These are phyloP conservation scores for Sterna hirundo DNA, from an alignment of 2,113 vertebrate genomes.

Conservation along the genomic window DNA sequence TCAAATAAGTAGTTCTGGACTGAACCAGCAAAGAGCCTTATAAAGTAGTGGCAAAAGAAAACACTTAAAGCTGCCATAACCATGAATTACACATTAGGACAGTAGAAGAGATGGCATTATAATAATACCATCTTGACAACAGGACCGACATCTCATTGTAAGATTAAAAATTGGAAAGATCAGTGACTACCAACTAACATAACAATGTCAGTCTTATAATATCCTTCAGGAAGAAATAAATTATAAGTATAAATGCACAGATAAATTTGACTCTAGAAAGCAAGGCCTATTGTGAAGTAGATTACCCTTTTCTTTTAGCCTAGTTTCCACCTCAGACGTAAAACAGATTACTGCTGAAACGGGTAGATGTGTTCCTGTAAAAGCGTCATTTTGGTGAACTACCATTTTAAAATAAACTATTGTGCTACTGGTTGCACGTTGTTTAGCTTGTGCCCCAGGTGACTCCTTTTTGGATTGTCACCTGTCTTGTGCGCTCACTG, in stretches of 20 bases:
- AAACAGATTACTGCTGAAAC: background rate
- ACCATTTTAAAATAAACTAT: background rate
- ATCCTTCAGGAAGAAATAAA: background rate
- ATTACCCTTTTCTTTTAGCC: background rate
- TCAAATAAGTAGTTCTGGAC: background rate
- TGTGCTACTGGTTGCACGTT: background rate
- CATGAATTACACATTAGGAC: background rate
- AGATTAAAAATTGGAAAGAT: background rate
- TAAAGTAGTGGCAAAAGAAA: background rate
- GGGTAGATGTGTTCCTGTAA: background rate
- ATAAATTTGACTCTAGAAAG: background rate
- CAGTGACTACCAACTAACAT: background rate
- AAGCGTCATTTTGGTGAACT: background rate
- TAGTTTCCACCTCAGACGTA: background rate
- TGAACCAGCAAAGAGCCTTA: background rate
- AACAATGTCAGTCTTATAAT: background rate
- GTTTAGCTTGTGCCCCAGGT: background rate
- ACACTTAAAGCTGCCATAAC: background rate
- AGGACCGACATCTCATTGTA: background rate
- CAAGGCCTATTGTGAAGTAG: background rate
- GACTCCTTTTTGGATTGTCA: background rate
- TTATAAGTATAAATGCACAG: accelerated
- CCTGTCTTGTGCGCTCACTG: background rate
- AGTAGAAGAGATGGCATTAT: background rate
- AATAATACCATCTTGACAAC: background rate